Percentiles rank a stretch among this genome's conserved stretches.
Evolutionary conservation across 1,140 invertebrate genomes (phyloP).

Genomic region (Triops cancriformis): DNA sequence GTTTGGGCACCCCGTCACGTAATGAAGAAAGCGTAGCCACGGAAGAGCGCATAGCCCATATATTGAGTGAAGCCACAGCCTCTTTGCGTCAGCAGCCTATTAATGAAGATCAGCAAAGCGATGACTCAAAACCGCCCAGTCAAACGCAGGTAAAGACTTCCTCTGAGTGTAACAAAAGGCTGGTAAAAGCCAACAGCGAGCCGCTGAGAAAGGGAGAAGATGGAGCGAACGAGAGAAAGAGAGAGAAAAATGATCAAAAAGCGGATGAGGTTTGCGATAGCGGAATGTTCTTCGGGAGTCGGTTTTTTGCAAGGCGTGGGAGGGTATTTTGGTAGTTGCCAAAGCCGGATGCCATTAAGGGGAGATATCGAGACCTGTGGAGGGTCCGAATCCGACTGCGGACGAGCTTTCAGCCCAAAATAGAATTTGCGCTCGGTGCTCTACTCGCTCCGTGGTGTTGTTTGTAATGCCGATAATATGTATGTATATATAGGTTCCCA

Average conservation of each 20-base stretch:
- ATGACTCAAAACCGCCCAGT: slow-evolving; percentile 65
- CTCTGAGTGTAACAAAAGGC: background rate
- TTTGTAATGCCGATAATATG: background rate
- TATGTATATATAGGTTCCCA: background rate
- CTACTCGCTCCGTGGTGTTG: background rate
- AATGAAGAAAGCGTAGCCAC: slow-evolving; percentile 63
- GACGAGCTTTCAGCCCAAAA: background rate
- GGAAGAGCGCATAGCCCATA: slow-evolving; percentile 87
- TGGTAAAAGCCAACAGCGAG: background rate
- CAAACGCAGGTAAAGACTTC: slow-evolving; percentile 54
- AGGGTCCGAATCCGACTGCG: background rate
- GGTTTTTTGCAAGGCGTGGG: background rate
- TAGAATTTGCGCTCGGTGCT: background rate
- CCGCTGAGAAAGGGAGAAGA: background rate
- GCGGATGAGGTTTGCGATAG: background rate
- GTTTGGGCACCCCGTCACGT: slow-evolving; percentile 47
- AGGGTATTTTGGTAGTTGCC: slow-evolving; percentile 10
- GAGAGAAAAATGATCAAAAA: background rate
- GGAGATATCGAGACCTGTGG: slow-evolving; percentile 2
- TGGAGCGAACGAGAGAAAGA: background rate
- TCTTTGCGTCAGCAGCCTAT: slow-evolving; percentile 25
- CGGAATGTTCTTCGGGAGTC: background rate
- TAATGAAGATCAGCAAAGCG: slow-evolving; percentile 49
- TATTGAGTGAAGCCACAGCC: slow-evolving; percentile 71
- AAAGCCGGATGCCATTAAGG: slow-evolving; percentile 9